Evolutionary conservation across 2,797 vertebrate species (phyloP).

Genomic region (Eulemur rubriventer): DNA sequence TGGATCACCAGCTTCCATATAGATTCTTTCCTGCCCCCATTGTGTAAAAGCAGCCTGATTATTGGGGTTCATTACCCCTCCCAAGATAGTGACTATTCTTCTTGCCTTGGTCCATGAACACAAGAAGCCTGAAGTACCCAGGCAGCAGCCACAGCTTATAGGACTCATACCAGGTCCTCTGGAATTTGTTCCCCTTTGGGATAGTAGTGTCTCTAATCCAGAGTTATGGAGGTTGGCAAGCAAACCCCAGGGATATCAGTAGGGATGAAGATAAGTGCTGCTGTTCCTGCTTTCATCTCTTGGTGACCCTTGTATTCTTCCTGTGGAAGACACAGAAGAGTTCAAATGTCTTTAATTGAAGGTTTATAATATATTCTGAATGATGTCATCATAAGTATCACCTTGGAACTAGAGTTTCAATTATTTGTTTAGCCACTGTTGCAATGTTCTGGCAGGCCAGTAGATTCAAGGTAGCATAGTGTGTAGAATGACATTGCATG

Average conservation of each 20-base stretch:
- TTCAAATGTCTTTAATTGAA: not conserved
- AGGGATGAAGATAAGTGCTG: not conserved
- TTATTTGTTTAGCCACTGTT: not conserved
- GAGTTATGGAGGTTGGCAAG: not conserved
- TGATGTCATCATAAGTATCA: not conserved
- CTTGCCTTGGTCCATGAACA: not conserved
- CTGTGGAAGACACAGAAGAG: not conserved
- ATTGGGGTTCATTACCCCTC: not conserved
- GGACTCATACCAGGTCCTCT: not conserved
- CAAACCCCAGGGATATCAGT: not conserved
- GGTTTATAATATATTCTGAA: not conserved
- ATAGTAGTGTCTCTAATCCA: not conserved
- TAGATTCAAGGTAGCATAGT: not conserved
- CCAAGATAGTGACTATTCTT: not conserved
- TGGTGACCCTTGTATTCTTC: not conserved
- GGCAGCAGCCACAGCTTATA: not conserved
- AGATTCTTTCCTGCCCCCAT: not conserved
- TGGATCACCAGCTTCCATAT: not conserved
- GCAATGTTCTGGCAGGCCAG: not conserved
- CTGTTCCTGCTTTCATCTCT: not conserved
- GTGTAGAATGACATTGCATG: not conserved
- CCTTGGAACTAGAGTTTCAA: not conserved
- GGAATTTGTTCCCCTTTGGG: not conserved
- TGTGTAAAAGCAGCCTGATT: not conserved
- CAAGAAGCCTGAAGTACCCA: not conserved